Percentiles rank a stretch among this genome's conserved stretches.
phyloP scores from a whole-genome alignment of 2,113 vertebrate species.

The Parus major region DNA sequence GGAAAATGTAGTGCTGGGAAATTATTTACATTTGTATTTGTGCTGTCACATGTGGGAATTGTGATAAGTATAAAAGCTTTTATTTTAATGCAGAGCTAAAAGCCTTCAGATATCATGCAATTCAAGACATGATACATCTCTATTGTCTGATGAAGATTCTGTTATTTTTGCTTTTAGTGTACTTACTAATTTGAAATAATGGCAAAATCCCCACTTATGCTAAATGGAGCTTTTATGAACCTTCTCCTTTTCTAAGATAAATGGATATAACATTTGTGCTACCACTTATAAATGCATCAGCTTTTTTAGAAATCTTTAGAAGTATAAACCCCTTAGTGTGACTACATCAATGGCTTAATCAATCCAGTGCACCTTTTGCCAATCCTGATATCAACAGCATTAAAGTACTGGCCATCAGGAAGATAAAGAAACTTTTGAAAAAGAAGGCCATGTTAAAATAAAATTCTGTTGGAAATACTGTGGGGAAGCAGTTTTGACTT shows the following conservation, averaged over 20 bases:
- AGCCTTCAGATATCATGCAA: neutral
- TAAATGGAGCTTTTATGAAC: constrained; percentile 7
- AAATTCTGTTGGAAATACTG: neutral
- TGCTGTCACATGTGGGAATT: neutral
- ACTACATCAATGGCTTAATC: neutral
- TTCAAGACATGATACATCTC: neutral
- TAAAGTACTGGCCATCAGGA: neutral
- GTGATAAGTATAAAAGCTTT: neutral
- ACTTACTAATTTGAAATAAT: neutral
- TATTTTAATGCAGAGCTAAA: constrained; percentile 5
- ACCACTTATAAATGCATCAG: neutral
- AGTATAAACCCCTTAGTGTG: neutral
- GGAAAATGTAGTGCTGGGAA: neutral
- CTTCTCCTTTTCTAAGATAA: neutral
- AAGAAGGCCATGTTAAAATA: neutral
- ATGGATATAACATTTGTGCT: neutral
- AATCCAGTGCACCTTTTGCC: neutral
- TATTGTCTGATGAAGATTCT: neutral
- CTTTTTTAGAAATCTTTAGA: neutral
- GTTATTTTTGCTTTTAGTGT: neutral
- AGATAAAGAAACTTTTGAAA: neutral
- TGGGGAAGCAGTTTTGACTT: neutral
- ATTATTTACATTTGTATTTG: constrained; percentile 6
- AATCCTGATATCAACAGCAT: neutral
- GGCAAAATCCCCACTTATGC: neutral